Conservation (phyloP, 1,140 invertebrate genomes). For the Lethrus apterus region DNA sequence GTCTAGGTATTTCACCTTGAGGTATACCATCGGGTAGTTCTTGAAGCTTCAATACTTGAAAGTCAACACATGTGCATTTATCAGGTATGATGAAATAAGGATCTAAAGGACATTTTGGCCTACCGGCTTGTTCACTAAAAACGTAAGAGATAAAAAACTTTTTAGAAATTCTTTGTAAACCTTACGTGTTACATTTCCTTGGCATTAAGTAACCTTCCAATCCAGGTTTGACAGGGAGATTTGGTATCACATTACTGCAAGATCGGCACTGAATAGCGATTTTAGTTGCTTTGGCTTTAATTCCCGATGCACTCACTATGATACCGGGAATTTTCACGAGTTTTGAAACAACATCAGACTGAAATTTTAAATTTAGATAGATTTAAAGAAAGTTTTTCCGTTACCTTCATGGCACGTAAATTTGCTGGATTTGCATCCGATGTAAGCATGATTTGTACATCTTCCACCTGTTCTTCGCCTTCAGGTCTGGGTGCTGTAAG, state of each 20-base stretch:
- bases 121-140: constrained; percentile 76
- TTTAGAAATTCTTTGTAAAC: constrained; percentile 5
- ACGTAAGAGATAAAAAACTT: neutral
- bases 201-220: constrained; percentile 96
- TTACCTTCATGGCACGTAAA: constrained; percentile 81
- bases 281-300: constrained; percentile 90
- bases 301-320: constrained; percentile 86
- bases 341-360: constrained; percentile 89
- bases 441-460: constrained; percentile 88
- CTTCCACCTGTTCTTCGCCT: constrained; percentile 83
- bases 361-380: constrained; percentile 38
- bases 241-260: constrained; percentile 83
- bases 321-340: constrained; percentile 95
- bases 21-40: constrained; percentile 95
- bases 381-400: constrained; percentile 16
- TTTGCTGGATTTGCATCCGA: constrained; percentile 77
- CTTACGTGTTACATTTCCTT: constrained; percentile 87
- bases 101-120: constrained; percentile 90
- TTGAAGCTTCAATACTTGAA: constrained; percentile 86
- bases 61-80: constrained; percentile 95
- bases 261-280: constrained; percentile 94
- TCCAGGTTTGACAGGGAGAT: constrained; percentile 88
- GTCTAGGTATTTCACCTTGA: constrained; percentile 96
- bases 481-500: constrained; percentile 84
- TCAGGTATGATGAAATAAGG: constrained; percentile 98